A percentile compares a stretch with the other conserved stretches of the same genome.
Conservation (phyloP, 2,113 vertebrate genomes). For the Stictonetta naevosa region DNA sequence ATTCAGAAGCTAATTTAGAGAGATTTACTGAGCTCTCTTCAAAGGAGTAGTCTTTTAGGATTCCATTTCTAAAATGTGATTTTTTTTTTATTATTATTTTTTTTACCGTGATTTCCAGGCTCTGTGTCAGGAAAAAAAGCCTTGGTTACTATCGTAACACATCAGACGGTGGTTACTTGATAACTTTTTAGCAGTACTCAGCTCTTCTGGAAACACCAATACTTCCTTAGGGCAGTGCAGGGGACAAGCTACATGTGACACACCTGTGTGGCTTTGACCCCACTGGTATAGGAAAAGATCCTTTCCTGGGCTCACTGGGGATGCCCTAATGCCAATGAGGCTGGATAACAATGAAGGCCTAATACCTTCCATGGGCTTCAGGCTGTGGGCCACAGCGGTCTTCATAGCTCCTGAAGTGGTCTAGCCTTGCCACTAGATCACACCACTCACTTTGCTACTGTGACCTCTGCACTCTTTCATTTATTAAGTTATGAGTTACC, state of each 20-base stretch:
- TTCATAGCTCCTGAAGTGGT: background rate
- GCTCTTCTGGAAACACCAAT: background rate
- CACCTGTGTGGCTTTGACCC: background rate
- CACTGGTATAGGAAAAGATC: too few species aligned
- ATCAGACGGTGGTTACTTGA: background rate
- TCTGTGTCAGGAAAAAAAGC: background rate
- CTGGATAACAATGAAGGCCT: background rate
- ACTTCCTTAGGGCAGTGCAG: background rate
- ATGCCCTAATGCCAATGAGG: background rate
- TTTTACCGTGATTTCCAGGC: conserved; percentile 2
- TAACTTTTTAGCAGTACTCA: background rate
- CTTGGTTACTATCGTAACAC: background rate
- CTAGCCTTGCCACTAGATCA: background rate
- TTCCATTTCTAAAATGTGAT: conserved; percentile 3
- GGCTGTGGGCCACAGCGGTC: background rate
- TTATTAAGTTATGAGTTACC: background rate
- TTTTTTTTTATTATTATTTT: background rate
- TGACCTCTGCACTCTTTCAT: background rate
- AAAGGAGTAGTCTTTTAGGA: conserved; percentile 35
- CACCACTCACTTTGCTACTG: background rate
- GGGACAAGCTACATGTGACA: background rate
- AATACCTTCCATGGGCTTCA: background rate
- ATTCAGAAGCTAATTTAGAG: conserved; percentile 55
- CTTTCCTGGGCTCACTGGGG: background rate
- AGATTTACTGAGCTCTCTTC: conserved; percentile 38